phyloP scores from a whole-genome alignment of 2,888 invertebrate genomes.

The Chrysodeixis includens region DNA sequence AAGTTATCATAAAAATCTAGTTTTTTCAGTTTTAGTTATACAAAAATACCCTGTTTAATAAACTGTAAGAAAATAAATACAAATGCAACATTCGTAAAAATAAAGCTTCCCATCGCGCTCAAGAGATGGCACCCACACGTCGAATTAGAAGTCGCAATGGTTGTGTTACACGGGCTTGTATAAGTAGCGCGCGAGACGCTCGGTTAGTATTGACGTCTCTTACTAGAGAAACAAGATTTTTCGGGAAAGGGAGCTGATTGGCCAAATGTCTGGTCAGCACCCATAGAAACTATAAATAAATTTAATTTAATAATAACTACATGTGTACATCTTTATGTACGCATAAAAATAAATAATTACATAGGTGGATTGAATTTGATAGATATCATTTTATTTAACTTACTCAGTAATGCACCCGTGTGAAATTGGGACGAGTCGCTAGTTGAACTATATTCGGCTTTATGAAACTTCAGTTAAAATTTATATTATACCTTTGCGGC shows the following conservation, averaged over 20 bases:
- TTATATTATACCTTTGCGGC: too few species aligned
- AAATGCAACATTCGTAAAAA: background rate
- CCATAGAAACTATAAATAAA: constrained; percentile 3
- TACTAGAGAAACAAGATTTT: constrained; percentile 9
- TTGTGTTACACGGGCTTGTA: constrained; percentile 10
- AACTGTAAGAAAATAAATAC: background rate
- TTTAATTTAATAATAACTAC: too few species aligned
- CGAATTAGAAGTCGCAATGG: constrained; percentile 15
- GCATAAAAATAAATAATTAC: too few species aligned
- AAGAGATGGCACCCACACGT: constrained; percentile 9
- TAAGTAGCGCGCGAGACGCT: background rate
- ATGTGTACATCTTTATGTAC: too few species aligned
- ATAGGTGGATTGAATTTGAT: too few species aligned
- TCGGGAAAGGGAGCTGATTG: constrained; percentile 14
- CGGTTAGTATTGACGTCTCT: background rate
- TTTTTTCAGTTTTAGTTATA: background rate
- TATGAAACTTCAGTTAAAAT: too few species aligned
- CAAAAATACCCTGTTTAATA: background rate
- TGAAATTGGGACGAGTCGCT: too few species aligned
- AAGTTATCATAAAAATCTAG: background rate
- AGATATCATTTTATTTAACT: too few species aligned
- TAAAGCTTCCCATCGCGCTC: background rate
- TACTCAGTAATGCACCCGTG: too few species aligned
- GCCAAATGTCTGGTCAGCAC: constrained; percentile 13
- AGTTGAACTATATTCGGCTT: too few species aligned